A percentile compares a stretch with the other conserved stretches of the same genome.
These are phyloP conservation scores for Sinopyrophorus schimmeli DNA, from an alignment of 2,888 invertebrate species.

Conservation along the genomic window DNA sequence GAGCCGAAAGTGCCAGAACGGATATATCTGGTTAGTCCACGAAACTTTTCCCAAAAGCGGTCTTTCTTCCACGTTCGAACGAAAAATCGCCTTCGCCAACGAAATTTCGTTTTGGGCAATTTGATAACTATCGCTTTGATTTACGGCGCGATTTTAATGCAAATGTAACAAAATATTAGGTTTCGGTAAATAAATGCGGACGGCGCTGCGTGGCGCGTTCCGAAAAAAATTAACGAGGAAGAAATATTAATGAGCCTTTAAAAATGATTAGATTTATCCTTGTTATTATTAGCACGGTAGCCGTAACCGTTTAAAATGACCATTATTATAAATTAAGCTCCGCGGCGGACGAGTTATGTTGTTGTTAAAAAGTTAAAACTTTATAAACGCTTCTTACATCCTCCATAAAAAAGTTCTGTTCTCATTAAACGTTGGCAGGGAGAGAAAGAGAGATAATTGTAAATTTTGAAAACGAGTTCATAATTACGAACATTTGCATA, in stretches of 20 bases:
- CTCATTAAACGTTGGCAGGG: constrained; percentile 8
- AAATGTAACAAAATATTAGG: no score
- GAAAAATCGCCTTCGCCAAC: no score
- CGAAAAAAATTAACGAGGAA: background rate
- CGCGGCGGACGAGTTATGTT: constrained; percentile 11
- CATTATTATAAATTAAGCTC: constrained; percentile 14
- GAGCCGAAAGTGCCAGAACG: constrained; percentile 22
- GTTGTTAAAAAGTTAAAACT: constrained; percentile 12
- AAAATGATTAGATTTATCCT: constrained; percentile 8
- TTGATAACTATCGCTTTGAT: no score
- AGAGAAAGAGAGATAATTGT: constrained; percentile 11
- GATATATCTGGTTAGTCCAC: constrained; percentile 21
- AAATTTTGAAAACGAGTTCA: constrained; percentile 14
- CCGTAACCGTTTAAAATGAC: constrained; percentile 15
- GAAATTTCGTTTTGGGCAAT: no score
- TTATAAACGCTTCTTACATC: constrained; percentile 15
- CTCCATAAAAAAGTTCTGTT: constrained; percentile 13
- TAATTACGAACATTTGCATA: constrained; percentile 10
- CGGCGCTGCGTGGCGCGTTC: no score
- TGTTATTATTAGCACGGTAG: constrained; percentile 12
- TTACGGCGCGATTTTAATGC: no score
- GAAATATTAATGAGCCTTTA: background rate
- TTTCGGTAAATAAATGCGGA: no score
- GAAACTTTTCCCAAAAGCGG: no score
- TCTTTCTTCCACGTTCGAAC: no score